phyloP scores from a whole-genome alignment of 2,888 invertebrate genomes.

The Toxonevra muliebris region DNA sequence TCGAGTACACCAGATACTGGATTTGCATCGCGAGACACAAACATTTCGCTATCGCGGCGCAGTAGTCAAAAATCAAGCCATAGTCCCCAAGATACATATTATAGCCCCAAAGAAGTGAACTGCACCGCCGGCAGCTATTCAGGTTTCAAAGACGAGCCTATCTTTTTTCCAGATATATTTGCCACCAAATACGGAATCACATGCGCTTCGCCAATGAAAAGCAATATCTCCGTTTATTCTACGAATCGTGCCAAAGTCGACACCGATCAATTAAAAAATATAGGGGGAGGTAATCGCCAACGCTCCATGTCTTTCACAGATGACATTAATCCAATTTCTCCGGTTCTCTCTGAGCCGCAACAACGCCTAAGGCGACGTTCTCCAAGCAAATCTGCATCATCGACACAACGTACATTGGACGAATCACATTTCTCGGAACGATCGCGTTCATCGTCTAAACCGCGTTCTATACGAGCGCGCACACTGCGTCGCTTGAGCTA shows the following conservation, averaged over 20 bases:
- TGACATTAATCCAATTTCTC: constrained; percentile 60
- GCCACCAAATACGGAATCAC: constrained; percentile 42
- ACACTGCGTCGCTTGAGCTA: constrained; percentile 68
- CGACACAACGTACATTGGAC: constrained; percentile 21
- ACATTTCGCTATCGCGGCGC: constrained; percentile 62
- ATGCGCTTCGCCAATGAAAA: constrained; percentile 60
- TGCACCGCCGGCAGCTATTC: constrained; percentile 46
- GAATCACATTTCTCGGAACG: constrained; percentile 19
- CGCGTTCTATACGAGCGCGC: constrained; percentile 68
- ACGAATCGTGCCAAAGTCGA: constrained; percentile 37
- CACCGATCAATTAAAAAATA: constrained; percentile 38
- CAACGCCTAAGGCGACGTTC: constrained; percentile 45
- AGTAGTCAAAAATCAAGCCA: constrained; percentile 65
- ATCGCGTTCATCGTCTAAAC: constrained; percentile 54
- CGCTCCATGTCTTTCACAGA: constrained; percentile 68
- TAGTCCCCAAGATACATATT: constrained; percentile 63
- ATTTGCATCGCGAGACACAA: constrained; percentile 64
- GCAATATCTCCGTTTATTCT: constrained; percentile 57
- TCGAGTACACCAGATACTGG: constrained; percentile 65
- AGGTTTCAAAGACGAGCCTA: constrained; percentile 50
- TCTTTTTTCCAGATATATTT: constrained; percentile 34
- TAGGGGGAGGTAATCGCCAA: constrained; percentile 55
- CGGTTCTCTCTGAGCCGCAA: constrained; percentile 55
- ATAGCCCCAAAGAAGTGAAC: constrained; percentile 48
- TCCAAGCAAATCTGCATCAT: constrained; percentile 27